These are phyloP conservation scores for Agonopterix arenella DNA, from an alignment of 2,888 invertebrate genomes.

Conservation along the genomic window DNA sequence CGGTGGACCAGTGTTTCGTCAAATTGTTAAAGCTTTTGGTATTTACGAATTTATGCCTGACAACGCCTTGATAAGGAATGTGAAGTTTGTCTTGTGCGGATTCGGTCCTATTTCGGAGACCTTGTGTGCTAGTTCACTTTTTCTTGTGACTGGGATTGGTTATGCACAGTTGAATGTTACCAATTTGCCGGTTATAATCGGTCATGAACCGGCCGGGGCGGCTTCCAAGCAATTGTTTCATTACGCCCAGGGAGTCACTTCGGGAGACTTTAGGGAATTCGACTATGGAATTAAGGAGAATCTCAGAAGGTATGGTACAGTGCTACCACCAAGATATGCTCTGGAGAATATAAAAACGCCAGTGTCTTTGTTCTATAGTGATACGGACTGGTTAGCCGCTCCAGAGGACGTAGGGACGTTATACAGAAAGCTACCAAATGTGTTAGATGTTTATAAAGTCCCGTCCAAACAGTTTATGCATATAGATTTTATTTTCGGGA, in stretches of 20 bases:
- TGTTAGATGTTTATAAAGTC: constrained; percentile 73
- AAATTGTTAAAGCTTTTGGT: constrained; percentile 53
- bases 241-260: constrained; percentile 64
- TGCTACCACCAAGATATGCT: constrained; percentile 40
- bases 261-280: constrained; percentile 41
- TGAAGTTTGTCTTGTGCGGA: constrained; percentile 62
- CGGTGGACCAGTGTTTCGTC: constrained; percentile 30
- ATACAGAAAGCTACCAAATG: constrained; percentile 66
- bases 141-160: constrained; percentile 77
- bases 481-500: constrained; percentile 51
- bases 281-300: constrained; percentile 46
- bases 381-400: constrained; percentile 80
- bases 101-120: constrained; percentile 53
- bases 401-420: constrained; percentile 74
- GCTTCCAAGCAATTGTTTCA: constrained; percentile 71
- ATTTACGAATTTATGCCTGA: constrained; percentile 81
- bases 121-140: constrained; percentile 78
- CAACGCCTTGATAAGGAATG: constrained; percentile 52
- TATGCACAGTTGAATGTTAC: constrained; percentile 74
- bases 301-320: constrained; percentile 33
- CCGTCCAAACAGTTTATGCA: constrained; percentile 64
- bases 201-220: constrained; percentile 73
- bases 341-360: constrained; percentile 40
- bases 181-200: constrained; percentile 71
- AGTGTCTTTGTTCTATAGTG: constrained; percentile 49